A percentile compares a stretch with the other conserved stretches of the same genome.
Evolutionary conservation across 2,888 invertebrate genomes (phyloP).

Genomic region (Pyrrhia umbra): DNA sequence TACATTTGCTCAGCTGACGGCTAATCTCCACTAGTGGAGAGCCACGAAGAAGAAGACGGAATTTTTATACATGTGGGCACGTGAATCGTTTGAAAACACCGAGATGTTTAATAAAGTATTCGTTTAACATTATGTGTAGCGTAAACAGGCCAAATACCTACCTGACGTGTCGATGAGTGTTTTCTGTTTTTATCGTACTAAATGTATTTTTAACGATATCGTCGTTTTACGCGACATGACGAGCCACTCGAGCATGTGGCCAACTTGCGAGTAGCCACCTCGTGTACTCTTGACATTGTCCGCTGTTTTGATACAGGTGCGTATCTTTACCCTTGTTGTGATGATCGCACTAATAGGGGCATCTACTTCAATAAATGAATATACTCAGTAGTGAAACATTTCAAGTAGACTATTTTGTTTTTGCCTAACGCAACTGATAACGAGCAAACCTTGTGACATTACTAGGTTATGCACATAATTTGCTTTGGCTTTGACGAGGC

Average conservation of each 20-base stretch:
- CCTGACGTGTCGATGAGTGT: constrained; percentile 69
- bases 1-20: too few relatives aligned
- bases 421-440: constrained; percentile 31
- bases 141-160: constrained; percentile 72
- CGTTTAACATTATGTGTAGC: constrained; percentile 58
- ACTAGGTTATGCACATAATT: constrained; percentile 38
- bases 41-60: too few relatives aligned
- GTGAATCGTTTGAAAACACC: constrained; percentile 51
- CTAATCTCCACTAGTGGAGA: too few relatives aligned
- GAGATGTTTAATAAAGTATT: constrained; percentile 61
- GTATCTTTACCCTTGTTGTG: constrained; percentile 5
- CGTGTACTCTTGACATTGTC: constrained; percentile 86
- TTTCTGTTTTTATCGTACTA: constrained; percentile 72
- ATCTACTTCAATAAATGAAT: too few relatives aligned
- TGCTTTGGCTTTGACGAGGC: constrained; percentile 17
- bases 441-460: constrained; percentile 34
- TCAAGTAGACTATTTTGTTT: constrained; percentile 31
- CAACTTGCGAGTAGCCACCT: constrained; percentile 61
- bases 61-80: constrained; percentile 25
- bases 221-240: constrained; percentile 72
- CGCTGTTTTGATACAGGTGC: constrained; percentile 15
- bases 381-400: constrained; percentile 15
- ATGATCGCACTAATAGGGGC: neutral
- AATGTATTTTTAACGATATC: constrained; percentile 76
- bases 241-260: constrained; percentile 61